Evolutionary conservation across 2,888 invertebrate species (phyloP).

Genomic region (Magallana nippona): DNA sequence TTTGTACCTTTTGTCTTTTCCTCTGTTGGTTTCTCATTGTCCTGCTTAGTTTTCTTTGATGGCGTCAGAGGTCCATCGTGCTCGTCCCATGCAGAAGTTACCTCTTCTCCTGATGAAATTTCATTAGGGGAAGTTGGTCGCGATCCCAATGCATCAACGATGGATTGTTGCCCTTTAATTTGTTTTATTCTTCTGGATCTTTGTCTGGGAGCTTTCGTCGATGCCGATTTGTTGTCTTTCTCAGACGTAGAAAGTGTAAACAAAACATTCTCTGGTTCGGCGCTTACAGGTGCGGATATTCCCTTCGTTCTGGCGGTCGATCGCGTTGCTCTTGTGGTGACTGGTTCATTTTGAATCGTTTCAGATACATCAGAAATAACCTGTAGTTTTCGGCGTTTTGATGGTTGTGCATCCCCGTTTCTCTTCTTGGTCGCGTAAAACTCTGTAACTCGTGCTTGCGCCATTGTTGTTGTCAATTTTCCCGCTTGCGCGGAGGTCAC

Average conservation of each 20-base stretch:
- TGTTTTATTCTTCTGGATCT: constrained; percentile 50
- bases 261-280: constrained; percentile 40
- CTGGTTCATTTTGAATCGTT: constrained; percentile 47
- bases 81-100: constrained; percentile 68
- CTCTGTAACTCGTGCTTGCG: constrained; percentile 73
- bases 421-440: constrained; percentile 72
- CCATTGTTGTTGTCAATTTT: constrained; percentile 68
- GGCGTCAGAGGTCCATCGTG: constrained; percentile 60
- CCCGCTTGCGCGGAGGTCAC: constrained; percentile 44
- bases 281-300: neutral
- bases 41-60: constrained; percentile 46
- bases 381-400: constrained; percentile 72
- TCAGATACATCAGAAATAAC: constrained; percentile 51
- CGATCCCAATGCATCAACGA: constrained; percentile 48
- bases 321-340: constrained; percentile 47
- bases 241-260: constrained; percentile 28
- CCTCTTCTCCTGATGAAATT: constrained; percentile 51
- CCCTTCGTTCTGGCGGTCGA: constrained; percentile 23
- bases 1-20: constrained; percentile 35
- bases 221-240: constrained; percentile 46
- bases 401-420: constrained; percentile 63
- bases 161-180: constrained; percentile 39
- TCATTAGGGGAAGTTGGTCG: constrained; percentile 39
- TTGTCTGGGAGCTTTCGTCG: neutral
- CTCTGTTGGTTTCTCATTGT: constrained; percentile 29